These are phyloP conservation scores for Acronicta psi DNA, from an alignment of 2,888 invertebrate genomes.

Conservation along the genomic window DNA sequence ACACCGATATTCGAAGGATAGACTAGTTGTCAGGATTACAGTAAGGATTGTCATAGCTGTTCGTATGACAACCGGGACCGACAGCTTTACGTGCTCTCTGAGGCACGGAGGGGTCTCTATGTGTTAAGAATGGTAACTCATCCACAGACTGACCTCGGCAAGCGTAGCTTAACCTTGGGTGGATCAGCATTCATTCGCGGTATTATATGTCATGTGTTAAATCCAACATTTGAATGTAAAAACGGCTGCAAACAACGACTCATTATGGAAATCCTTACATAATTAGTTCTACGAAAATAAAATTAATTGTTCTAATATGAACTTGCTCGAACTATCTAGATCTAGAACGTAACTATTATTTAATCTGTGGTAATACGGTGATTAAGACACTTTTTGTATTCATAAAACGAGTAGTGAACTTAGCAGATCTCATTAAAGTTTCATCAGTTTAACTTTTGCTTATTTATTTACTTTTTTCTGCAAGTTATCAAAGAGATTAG, in stretches of 20 bases:
- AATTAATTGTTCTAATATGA: constrained; percentile 25
- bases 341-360: too few species aligned
- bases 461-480: neutral
- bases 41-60: too few species aligned
- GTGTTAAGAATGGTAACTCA: too few species aligned
- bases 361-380: constrained; percentile 19
- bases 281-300: constrained; percentile 37
- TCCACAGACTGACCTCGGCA: too few species aligned
- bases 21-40: too few species aligned
- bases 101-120: too few species aligned
- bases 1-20: too few species aligned
- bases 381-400: constrained; percentile 34
- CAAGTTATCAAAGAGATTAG: neutral
- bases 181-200: constrained; percentile 24
- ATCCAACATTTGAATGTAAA: constrained; percentile 34
- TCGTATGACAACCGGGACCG: too few species aligned
- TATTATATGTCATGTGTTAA: too few species aligned
- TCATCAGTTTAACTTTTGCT: constrained; percentile 7
- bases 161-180: too few species aligned
- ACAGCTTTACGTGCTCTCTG: too few species aligned
- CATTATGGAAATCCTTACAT: constrained; percentile 31
- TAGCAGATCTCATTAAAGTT: constrained; percentile 11
- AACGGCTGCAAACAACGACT: constrained; percentile 22
- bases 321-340: constrained; percentile 28
- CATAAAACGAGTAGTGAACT: constrained; percentile 13